Conservation (phyloP, 2,113 vertebrate species). For the Dryoscopus gambensis region DNA sequence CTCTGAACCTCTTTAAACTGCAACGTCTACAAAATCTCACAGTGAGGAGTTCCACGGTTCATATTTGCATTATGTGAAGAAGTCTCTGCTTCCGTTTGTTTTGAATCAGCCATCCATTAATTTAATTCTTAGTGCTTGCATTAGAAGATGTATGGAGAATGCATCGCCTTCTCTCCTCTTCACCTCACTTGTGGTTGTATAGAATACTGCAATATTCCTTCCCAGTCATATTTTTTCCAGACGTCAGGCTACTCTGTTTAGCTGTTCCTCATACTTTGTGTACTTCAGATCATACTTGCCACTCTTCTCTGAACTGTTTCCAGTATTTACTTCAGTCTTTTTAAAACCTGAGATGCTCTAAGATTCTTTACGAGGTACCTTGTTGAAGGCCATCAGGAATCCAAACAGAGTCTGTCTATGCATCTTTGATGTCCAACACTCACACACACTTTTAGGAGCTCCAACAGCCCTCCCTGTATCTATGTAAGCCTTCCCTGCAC, state of each 20-base stretch:
- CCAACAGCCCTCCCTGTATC: background rate
- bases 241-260: background rate
- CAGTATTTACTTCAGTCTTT: background rate
- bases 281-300: background rate
- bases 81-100: background rate
- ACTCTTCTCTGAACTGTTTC: background rate
- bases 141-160: background rate
- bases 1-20: background rate
- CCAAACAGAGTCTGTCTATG: background rate
- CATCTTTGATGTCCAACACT: background rate
- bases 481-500: background rate
- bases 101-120: background rate
- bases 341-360: background rate
- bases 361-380: background rate
- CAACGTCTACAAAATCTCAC: background rate
- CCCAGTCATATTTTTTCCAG: background rate
- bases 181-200: background rate
- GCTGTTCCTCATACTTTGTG: background rate
- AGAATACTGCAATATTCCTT: background rate
- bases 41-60: accelerated
- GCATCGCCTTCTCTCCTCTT: background rate
- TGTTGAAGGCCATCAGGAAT: background rate
- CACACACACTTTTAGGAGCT: background rate
- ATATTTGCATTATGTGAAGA: background rate
- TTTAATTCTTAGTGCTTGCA: background rate